Evolutionary conservation across 2,888 invertebrate genomes (phyloP), one percentile per base, ranked within the genome.

Genomic region (Idaea dimidiata): DNA sequence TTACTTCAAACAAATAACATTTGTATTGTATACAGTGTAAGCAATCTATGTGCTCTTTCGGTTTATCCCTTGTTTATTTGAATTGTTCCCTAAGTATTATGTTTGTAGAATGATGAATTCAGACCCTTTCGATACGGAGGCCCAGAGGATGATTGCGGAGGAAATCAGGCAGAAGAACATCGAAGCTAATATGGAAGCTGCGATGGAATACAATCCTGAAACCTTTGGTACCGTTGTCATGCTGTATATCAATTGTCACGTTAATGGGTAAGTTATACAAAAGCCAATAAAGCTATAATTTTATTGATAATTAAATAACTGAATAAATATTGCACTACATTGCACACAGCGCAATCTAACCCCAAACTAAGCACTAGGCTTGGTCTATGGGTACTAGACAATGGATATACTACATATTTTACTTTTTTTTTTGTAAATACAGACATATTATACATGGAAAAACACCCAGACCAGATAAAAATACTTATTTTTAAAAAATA

Each of bases 191-290:
- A 99, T 99, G 99, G 98, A 99, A 83, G 98, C 98, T 0, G 99
- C 99, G 0, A 98, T 99, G 95, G 99, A 99, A 83, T 98, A 98
- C 84, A 98, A 99, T 88, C 99, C 99, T 0, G 99, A 99, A 90
- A 98, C 97, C 57, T 99, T 99, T 89, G 99, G 99, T 63, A 97
- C 98, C 43, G 99, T 99, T 57, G 96, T 97, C 59, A 99, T 99
- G 99, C 94, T 99, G 75, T 97, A 99, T 86, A 98, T 99, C 66
- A 97, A 99, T 85, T 99, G 99, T 86, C 96, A 95, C 86, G 99
- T 99, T 0, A 99, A 99, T 89, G 99, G 99, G 92, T 92, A 71
- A 72, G 74, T 10, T 10, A 10, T 10, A 14, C 2, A 10, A 33
- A 33, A 33, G 8, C 7, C 7, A 33, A 10, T 14, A 10, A 14